Conservation (phyloP, 2,113 vertebrate species). For the Actenoides hombroni region DNA sequence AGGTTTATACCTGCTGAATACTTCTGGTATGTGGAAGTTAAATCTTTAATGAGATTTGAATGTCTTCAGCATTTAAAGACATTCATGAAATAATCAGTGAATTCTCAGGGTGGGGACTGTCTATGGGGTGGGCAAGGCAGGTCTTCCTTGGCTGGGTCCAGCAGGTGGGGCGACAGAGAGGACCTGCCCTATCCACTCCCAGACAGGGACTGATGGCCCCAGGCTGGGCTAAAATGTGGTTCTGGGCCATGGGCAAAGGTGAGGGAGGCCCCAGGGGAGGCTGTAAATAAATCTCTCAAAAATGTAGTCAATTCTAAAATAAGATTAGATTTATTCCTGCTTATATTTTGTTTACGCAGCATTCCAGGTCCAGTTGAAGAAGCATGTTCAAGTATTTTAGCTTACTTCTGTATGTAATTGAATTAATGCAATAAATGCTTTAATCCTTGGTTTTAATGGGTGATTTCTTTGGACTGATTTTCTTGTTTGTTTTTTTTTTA, state of each 20-base stretch:
- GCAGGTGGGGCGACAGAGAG: accelerated
- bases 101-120: accelerated
- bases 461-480: background rate
- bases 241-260: background rate
- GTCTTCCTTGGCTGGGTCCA: background rate
- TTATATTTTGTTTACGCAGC: background rate
- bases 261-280: background rate
- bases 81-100: background rate
- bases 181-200: background rate
- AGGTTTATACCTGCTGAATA: background rate
- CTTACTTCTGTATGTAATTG: background rate
- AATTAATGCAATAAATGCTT: background rate
- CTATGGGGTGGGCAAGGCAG: background rate
- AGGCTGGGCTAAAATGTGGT: background rate
- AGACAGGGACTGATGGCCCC: background rate
- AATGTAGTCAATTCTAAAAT: background rate
- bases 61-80: background rate
- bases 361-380: background rate
- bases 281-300: background rate
- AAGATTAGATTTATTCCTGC: background rate
- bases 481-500: background rate
- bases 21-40: background rate
- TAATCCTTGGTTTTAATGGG: background rate
- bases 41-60: background rate
- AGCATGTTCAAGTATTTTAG: background rate